Evolutionary conservation across 2,888 invertebrate genomes (phyloP).

Genomic region (Drosophila kuntzei): DNA sequence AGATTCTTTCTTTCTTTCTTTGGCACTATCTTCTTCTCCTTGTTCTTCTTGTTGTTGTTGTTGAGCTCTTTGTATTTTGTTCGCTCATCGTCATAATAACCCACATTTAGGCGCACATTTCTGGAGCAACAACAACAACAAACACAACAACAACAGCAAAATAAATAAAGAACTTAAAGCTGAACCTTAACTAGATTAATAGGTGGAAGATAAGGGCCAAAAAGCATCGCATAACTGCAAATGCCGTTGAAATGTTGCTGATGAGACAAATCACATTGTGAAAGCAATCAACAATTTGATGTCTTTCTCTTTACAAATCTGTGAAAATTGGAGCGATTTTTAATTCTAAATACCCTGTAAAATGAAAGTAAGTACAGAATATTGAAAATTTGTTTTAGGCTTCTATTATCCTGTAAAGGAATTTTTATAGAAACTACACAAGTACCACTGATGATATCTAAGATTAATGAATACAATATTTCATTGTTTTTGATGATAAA

Average conservation of each 20-base stretch:
- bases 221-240: slow-evolving; percentile 20
- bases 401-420: background rate
- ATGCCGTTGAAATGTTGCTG: slow-evolving; percentile 47
- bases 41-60: too few species aligned
- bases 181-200: slow-evolving; percentile 78
- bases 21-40: slow-evolving; percentile 38
- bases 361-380: background rate
- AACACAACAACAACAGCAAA: slow-evolving; percentile 9
- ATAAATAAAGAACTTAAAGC: slow-evolving; percentile 22
- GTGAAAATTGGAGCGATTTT: background rate
- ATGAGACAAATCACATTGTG: slow-evolving; percentile 48
- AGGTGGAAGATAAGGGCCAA: slow-evolving; percentile 65
- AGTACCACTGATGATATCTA: background rate
- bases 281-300: slow-evolving; percentile 37
- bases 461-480: too few species aligned
- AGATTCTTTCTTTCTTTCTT: slow-evolving; percentile 52
- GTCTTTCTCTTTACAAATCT: slow-evolving; percentile 13
- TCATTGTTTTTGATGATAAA: too few species aligned
- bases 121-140: slow-evolving; percentile 34
- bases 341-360: slow-evolving; percentile 1
- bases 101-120: slow-evolving; percentile 68
- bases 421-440: too few species aligned
- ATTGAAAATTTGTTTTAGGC: background rate
- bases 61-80: slow-evolving; percentile 27
- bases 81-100: slow-evolving; percentile 66